These are phyloP conservation scores for Eurytoma adleriae DNA, from an alignment of 2,888 invertebrate genomes.

Conservation along the genomic window DNA sequence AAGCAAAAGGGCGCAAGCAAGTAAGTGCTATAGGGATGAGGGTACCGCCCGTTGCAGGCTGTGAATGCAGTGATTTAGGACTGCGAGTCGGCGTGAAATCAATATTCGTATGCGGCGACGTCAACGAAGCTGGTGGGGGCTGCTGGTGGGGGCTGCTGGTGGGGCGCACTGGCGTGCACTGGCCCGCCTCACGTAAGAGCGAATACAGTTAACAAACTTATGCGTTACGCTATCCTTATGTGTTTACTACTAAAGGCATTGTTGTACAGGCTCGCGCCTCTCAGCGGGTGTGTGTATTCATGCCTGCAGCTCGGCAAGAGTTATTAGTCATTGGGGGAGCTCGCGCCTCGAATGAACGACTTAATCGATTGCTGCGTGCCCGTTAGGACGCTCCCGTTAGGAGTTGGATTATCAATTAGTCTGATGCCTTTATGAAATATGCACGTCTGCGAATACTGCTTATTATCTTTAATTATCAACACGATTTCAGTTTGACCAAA, in stretches of 20 bases:
- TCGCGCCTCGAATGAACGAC: constrained; percentile 39
- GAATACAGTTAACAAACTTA: constrained; percentile 32
- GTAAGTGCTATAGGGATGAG: background rate
- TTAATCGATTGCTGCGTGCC: constrained; percentile 41
- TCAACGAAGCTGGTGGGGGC: too few relatives aligned
- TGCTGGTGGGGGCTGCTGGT: too few relatives aligned
- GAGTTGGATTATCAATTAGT: constrained; percentile 49
- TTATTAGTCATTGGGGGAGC: constrained; percentile 50
- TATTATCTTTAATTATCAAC: too few relatives aligned
- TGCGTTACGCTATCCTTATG: background rate
- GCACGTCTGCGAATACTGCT: too few relatives aligned
- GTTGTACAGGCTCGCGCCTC: too few relatives aligned
- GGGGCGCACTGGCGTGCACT: background rate
- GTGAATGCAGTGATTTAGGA: too few relatives aligned
- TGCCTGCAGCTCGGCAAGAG: constrained; percentile 38
- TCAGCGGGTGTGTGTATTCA: too few relatives aligned
- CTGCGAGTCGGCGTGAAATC: background rate
- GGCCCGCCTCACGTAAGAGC: constrained; percentile 20
- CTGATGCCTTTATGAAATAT: constrained; percentile 21
- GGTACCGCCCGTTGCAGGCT: too few relatives aligned
- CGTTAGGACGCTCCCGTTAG: constrained; percentile 26
- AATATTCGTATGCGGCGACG: too few relatives aligned
- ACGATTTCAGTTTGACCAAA: too few relatives aligned
- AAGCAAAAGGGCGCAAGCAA: background rate
- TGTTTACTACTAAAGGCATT: too few relatives aligned